A percentile compares a stretch with the other conserved stretches of the same genome.
Conservation (phyloP, 2,888 invertebrate species). For the Caradrina kadenii region DNA sequence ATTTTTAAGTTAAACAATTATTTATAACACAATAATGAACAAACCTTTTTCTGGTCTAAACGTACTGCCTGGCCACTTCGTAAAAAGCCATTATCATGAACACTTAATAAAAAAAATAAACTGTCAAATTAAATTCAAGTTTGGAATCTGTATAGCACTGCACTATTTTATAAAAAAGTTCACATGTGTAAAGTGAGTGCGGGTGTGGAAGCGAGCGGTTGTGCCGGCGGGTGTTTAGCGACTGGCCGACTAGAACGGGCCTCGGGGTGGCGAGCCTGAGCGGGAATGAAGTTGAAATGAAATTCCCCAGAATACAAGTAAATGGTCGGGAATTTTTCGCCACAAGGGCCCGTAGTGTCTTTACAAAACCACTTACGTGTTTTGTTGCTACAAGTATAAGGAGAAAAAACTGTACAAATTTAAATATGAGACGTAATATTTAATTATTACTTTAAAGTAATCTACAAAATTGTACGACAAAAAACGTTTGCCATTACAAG, state of each 20-base stretch:
- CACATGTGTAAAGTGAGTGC: constrained; percentile 75
- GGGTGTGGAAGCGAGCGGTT: constrained; percentile 68
- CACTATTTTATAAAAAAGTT: constrained; percentile 82
- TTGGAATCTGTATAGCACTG: constrained; percentile 68
- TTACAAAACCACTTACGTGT: background rate
- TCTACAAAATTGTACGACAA: no score
- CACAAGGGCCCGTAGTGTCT: constrained; percentile 25
- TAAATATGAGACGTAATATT: no score
- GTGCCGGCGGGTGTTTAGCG: constrained; percentile 72
- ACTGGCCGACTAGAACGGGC: constrained; percentile 71
- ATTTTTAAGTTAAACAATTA: constrained; percentile 35
- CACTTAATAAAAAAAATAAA: constrained; percentile 63
- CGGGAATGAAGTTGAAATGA: constrained; percentile 20
- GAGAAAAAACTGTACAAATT: background rate
- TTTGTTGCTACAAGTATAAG: background rate
- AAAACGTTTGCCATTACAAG: background rate
- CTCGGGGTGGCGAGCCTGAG: constrained; percentile 47
- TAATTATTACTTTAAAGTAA: no score
- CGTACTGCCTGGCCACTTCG: constrained; percentile 67
- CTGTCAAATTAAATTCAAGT: constrained; percentile 59
- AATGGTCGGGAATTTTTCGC: constrained; percentile 33
- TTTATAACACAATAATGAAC: constrained; percentile 43
- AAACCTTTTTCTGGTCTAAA: constrained; percentile 70
- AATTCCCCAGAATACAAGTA: constrained; percentile 50
- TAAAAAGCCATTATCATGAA: constrained; percentile 75